Conservation (phyloP, 2,888 invertebrate genomes). For the Melikaiella ostensackeni region DNA sequence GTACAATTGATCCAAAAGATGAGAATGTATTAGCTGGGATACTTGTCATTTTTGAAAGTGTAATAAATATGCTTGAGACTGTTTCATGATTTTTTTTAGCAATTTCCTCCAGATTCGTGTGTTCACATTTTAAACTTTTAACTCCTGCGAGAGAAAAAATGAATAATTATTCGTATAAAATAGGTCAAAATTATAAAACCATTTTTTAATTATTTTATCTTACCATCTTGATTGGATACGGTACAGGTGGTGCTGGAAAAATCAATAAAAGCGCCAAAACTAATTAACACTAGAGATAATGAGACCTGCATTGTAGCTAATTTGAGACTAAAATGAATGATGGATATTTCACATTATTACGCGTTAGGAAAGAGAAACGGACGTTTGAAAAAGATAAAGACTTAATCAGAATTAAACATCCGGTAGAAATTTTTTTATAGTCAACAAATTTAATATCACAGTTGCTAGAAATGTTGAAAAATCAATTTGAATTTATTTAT, state of each 20-base stretch:
- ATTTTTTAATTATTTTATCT: not conserved
- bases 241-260: not conserved
- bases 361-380: constrained; percentile 45
- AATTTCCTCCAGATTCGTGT: constrained; percentile 14
- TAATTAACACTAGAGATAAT: constrained; percentile 41
- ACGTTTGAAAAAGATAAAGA: constrained; percentile 48
- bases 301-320: constrained; percentile 48
- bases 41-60: constrained; percentile 58
- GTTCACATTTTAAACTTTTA: constrained; percentile 10
- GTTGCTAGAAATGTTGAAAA: not conserved
- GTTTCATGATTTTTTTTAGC: not conserved
- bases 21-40: constrained; percentile 58
- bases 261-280: constrained; percentile 4
- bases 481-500: not conserved
- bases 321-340: constrained; percentile 40
- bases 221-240: not conserved
- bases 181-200: too few species aligned
- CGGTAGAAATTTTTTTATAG: constrained; percentile 35
- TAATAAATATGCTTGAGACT: constrained; percentile 20
- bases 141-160: not conserved
- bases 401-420: constrained; percentile 42
- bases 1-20: constrained; percentile 53
- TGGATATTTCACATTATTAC: constrained; percentile 22
- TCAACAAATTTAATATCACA: not conserved
- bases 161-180: too few species aligned